phyloP scores from a whole-genome alignment of 1,140 invertebrate genomes.

The Cotesia vestalis region DNA sequence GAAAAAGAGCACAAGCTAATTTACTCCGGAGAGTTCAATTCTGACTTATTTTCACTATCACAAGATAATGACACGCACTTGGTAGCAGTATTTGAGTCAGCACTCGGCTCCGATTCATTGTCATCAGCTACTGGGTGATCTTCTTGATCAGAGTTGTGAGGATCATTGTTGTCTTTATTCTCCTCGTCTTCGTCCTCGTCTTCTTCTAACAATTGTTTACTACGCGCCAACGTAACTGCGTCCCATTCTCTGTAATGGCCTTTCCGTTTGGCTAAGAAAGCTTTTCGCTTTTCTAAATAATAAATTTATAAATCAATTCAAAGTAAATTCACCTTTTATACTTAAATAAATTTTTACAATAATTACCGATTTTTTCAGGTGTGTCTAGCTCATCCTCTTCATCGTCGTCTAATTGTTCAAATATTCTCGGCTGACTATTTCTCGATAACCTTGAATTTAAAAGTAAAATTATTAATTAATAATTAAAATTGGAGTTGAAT shows the following conservation, averaged over 20 bases:
- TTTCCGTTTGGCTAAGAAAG: constrained; percentile 92
- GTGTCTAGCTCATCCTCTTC: constrained; percentile 68
- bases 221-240: constrained; percentile 88
- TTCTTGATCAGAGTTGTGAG: not conserved
- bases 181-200: constrained; percentile 83
- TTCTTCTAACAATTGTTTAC: constrained; percentile 89
- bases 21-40: constrained; percentile 45
- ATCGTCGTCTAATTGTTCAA: constrained; percentile 70
- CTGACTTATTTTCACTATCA: constrained; percentile 52
- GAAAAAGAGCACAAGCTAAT: not conserved
- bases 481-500: not conserved
- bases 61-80: constrained; percentile 60
- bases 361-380: constrained; percentile 70
- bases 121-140: not conserved
- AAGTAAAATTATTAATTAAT: constrained; percentile 1
- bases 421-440: constrained; percentile 69
- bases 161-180: constrained; percentile 58
- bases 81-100: constrained; percentile 51
- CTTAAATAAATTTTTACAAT: constrained; percentile 10
- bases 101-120: constrained; percentile 75
- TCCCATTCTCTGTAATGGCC: constrained; percentile 98
- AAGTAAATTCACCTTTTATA: not conserved
- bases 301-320: constrained; percentile 24
- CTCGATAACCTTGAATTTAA: constrained; percentile 66
- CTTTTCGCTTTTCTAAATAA: constrained; percentile 72